Base-by-base conservation (phyloP, 2,888 invertebrate species). In the Sialis lutaria region DNA sequence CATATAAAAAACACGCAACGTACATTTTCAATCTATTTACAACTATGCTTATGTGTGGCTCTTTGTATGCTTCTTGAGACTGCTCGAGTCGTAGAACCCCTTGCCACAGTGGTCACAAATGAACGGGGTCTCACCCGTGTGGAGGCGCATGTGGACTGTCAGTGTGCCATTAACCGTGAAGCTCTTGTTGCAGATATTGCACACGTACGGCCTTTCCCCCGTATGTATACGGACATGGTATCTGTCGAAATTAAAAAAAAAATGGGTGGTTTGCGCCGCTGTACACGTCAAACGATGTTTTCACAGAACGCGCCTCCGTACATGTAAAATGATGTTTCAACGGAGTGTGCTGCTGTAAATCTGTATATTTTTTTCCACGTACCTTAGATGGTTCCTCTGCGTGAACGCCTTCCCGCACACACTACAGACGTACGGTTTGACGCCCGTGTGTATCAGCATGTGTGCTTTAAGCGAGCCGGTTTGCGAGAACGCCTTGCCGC, bases 41-140 rank as follows among this genome's bases (percentile, higher is more conserved):
- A 22, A 22, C 4, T 22, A 22, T 22, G 22, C 4, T 22, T 4
- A 22, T 22, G 22, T 12, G 10, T 53, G 53, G 10, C 44, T 48
- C 44, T 45, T 50, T 12, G 37, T 33, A 48, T 55, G 55, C 46
- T 53, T 55, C 34, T 53, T 54, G 53, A 54, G 50, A 30, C 49
- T 50, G 43, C 53, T 52, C 1, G 53, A 53, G 47, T 54, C 53
- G 30, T 52, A 51, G 40, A 53, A 55, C 2, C 54, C 54, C 45
- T 49, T 49, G 10, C 48, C 46, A 45, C 55, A 55, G 13, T 50
- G 49, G 6, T 35, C 22, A 47, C 55, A 55, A 7, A 40, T 7
- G 46, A 52, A 54, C 1, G 55, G 55, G n/a, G 53, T 54, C 46
- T 54, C 53, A 4, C 55, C 55, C 1, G 54, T 54, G 43, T 55